Conservation (phyloP, 2,113 vertebrate genomes). For the Cichladusa arquata region DNA sequence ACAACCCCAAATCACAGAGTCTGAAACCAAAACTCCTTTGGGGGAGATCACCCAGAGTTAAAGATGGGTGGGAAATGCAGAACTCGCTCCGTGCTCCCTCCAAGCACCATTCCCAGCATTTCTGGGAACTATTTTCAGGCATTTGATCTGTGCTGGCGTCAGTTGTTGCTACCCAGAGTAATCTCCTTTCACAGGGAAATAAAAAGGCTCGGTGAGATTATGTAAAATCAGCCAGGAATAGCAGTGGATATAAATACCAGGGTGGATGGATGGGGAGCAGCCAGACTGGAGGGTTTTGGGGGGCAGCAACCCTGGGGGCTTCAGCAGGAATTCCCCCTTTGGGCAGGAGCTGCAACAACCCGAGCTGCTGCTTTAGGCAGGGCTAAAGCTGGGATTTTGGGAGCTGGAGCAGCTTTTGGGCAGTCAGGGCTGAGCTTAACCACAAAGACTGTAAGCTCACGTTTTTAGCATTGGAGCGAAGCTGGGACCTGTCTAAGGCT, state of each 20-base stretch:
- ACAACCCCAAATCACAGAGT: not conserved
- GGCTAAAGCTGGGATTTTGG: not conserved
- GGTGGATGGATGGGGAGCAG: not conserved
- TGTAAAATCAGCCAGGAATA: slow-evolving; percentile 14
- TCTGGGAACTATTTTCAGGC: not conserved
- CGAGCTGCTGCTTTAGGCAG: accelerated
- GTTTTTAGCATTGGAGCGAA: not conserved
- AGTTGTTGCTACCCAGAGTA: not conserved
- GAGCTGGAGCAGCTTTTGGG: not conserved
- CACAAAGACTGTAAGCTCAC: accelerated
- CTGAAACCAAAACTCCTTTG: not conserved
- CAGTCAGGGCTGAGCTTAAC: not conserved
- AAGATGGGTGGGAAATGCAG: not conserved
- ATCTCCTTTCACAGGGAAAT: not conserved
- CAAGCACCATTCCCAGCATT: not conserved
- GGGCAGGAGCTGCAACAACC: accelerated
- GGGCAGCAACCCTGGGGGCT: not conserved
- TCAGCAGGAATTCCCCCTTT: not conserved
- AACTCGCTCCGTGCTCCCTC: not conserved
- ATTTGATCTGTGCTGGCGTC: not conserved
- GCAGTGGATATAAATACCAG: not conserved
- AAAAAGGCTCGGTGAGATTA: not conserved
- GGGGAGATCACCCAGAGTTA: not conserved
- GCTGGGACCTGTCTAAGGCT: not conserved
- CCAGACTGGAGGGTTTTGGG: not conserved